Conservation (phyloP, 2,888 invertebrate species). For the Formica aserva region DNA sequence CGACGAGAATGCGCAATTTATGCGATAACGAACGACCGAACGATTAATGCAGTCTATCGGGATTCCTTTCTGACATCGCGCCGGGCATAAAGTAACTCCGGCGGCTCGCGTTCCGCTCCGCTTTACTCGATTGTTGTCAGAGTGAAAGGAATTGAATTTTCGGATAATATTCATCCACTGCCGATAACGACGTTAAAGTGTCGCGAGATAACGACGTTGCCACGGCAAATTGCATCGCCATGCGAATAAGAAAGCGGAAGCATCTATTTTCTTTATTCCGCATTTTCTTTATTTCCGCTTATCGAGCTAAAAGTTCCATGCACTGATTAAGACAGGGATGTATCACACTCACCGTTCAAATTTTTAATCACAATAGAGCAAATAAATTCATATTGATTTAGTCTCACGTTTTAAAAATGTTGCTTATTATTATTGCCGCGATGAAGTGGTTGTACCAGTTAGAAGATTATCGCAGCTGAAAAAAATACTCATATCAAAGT, state of each 20-base stretch:
- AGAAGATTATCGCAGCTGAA: background rate
- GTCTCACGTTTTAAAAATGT: background rate
- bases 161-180: conserved; percentile 36
- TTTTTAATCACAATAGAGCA: background rate
- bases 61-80: conserved; percentile 67
- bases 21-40: conserved; percentile 73
- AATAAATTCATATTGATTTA: conserved; percentile 16
- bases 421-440: background rate
- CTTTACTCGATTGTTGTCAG: conserved; percentile 59
- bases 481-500: background rate
- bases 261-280: conserved; percentile 37
- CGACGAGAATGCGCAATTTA: conserved; percentile 75
- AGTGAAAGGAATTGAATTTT: conserved; percentile 53
- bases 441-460: background rate
- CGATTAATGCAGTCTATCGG: conserved; percentile 71
- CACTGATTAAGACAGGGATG: conserved; percentile 5
- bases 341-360: background rate
- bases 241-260: conserved; percentile 42
- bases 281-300: background rate
- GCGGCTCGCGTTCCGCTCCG: conserved; percentile 38
- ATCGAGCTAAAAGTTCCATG: conserved; percentile 1
- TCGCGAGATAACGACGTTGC: conserved; percentile 46
- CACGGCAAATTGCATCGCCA: conserved; percentile 19
- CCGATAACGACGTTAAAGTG: conserved; percentile 44
- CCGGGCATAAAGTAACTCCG: conserved; percentile 50